Conservation (phyloP, 2,888 invertebrate species). For the Baronia brevicornis region DNA sequence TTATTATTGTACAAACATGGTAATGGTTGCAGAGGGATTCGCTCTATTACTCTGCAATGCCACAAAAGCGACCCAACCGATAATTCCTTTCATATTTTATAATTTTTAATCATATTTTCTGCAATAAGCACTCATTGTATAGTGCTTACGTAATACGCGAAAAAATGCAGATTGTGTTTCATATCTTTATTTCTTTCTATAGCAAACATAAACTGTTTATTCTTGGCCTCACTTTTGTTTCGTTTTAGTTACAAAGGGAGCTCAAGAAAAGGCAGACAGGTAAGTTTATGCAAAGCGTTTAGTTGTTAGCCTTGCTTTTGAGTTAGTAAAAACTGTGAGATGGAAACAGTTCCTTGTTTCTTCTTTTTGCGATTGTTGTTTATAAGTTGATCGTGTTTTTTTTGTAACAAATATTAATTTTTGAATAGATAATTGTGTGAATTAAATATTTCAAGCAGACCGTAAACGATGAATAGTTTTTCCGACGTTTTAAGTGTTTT, state of each 20-base stretch:
- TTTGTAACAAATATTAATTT: not conserved
- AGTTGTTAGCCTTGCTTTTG: slow-evolving; percentile 27
- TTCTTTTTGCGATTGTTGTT: slow-evolving; percentile 1
- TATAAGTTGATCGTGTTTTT: not conserved
- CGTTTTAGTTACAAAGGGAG: slow-evolving; percentile 1
- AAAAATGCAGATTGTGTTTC: slow-evolving; percentile 4
- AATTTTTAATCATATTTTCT: not conserved
- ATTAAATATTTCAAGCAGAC: too few species aligned
- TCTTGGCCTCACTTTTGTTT: not conserved
- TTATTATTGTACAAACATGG: too few species aligned
- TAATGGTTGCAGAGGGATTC: too few species aligned
- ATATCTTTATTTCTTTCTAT: slow-evolving; percentile 1
- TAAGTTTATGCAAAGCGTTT: slow-evolving; percentile 21
- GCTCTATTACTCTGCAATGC: too few species aligned
- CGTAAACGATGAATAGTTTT: too few species aligned
- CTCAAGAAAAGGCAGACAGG: slow-evolving; percentile 8
- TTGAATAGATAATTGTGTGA: too few species aligned
- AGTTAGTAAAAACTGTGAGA: slow-evolving; percentile 10
- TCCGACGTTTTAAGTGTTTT: too few species aligned
- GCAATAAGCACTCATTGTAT: too few species aligned
- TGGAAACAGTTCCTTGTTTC: slow-evolving; percentile 12
- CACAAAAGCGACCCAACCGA: not conserved
- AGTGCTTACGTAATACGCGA: slow-evolving; percentile 8
- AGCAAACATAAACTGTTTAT: not conserved
- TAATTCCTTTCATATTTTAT: slow-evolving; percentile 2